Conservation (phyloP, 2,113 vertebrate species). For the Pseudorectes ferrugineus region DNA sequence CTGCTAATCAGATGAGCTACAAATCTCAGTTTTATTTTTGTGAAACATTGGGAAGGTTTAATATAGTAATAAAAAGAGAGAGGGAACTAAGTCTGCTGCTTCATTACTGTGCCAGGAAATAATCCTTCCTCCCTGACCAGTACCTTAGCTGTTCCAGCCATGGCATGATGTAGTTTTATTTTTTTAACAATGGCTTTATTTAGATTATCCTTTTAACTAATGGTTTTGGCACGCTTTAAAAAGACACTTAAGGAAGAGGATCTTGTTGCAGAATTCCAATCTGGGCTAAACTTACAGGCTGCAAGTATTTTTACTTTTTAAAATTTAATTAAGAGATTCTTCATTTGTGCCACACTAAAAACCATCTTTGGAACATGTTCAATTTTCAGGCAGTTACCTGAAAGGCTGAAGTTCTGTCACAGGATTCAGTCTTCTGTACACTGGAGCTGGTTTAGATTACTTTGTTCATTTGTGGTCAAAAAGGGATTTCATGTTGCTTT, state of each 20-base stretch:
- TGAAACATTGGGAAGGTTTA: background rate
- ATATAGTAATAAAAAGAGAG: background rate
- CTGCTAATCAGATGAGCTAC: background rate
- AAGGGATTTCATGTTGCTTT: background rate
- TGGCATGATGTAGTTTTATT: background rate
- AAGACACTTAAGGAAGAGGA: background rate
- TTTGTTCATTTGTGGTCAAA: background rate
- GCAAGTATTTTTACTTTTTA: background rate
- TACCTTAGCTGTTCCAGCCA: background rate
- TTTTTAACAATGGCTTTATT: slow-evolving; percentile 42
- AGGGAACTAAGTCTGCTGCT: background rate
- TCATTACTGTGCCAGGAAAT: background rate
- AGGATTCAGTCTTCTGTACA: background rate
- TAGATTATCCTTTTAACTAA: slow-evolving; percentile 21
- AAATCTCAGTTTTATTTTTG: background rate
- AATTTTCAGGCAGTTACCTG: background rate
- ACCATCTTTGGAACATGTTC: background rate
- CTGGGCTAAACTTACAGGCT: background rate
- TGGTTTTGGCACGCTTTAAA: background rate
- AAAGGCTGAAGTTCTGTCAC: background rate
- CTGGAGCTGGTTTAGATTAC: background rate
- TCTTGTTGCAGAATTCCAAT: slow-evolving; percentile 8
- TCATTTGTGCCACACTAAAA: background rate
- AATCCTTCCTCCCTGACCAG: background rate
- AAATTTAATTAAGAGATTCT: background rate